phyloP scores from a whole-genome alignment of 2,888 invertebrate species.

The Cosmopolites sordidus region DNA sequence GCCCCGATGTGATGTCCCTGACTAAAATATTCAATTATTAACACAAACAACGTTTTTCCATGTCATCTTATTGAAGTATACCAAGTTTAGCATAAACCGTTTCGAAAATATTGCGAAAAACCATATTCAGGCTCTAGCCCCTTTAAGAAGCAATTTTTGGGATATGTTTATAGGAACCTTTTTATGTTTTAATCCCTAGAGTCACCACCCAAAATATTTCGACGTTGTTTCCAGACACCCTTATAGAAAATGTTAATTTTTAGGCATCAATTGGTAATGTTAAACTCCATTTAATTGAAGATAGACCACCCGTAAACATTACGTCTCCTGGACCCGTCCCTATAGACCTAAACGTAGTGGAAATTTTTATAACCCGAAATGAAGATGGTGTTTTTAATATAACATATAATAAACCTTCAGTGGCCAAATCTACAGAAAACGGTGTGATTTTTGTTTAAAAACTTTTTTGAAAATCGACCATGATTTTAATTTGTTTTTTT shows the following conservation, averaged over 20 bases:
- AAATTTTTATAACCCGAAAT: slow-evolving; percentile 67
- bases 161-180: too few species aligned
- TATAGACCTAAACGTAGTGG: slow-evolving; percentile 67
- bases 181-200: too few species aligned
- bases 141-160: too few species aligned
- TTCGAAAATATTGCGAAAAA: too few species aligned
- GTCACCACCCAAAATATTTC: too few species aligned
- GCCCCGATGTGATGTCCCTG: too few species aligned
- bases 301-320: slow-evolving; percentile 74
- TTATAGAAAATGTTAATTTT: slow-evolving; percentile 24
- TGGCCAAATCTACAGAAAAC: neutral
- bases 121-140: too few species aligned
- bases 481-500: neutral
- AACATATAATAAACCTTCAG: slow-evolving; percentile 46
- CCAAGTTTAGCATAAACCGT: too few species aligned
- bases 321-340: slow-evolving; percentile 81
- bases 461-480: neutral
- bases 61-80: too few species aligned
- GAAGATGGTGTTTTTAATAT: slow-evolving; percentile 70
- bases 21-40: too few species aligned
- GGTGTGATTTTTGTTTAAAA: neutral
- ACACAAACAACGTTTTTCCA: too few species aligned
- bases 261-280: slow-evolving; percentile 73
- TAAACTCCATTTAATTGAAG: slow-evolving; percentile 73
- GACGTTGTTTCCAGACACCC: too few species aligned